Percentiles rank a stretch among this genome's conserved stretches.
Evolutionary conservation across 2,113 vertebrate species (phyloP).

Genomic region (Oncorhynchus keta): DNA sequence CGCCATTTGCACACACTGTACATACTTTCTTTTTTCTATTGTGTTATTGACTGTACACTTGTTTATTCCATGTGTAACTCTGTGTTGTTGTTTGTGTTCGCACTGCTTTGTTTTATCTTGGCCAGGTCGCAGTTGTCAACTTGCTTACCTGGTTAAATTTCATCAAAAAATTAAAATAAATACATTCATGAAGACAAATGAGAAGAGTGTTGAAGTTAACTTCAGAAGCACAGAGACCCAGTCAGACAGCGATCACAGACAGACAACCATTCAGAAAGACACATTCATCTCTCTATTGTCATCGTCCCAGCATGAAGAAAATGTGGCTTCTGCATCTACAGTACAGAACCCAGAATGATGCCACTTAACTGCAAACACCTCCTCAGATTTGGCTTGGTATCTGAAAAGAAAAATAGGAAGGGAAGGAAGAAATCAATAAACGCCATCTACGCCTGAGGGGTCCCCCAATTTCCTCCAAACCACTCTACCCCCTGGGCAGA

Average conservation of each 20-base stretch:
- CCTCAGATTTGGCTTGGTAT: slow-evolving; percentile 38
- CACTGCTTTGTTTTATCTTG: too few species aligned
- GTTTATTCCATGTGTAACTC: too few species aligned
- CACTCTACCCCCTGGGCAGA: slow-evolving; percentile 48
- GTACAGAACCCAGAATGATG: slow-evolving; percentile 33
- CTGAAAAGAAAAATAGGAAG: slow-evolving; percentile 56
- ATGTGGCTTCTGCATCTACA: slow-evolving; percentile 22
- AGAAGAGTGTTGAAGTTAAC: slow-evolving; percentile 7
- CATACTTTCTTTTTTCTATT: too few species aligned
- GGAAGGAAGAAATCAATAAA: slow-evolving; percentile 71
- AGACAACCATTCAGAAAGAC: neutral
- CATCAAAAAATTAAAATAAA: too few species aligned
- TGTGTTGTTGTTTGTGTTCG: too few species aligned
- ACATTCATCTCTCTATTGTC: slow-evolving; percentile 9
- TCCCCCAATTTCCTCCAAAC: slow-evolving; percentile 61
- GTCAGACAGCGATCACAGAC: neutral
- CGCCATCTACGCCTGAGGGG: slow-evolving; percentile 71
- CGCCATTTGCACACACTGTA: too few species aligned
- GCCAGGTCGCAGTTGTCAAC: too few species aligned
- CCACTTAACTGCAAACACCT: slow-evolving; percentile 8
- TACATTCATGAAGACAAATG: neutral
- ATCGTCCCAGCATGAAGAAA: slow-evolving; percentile 30
- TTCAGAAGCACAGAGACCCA: slow-evolving; percentile 6
- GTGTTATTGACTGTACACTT: too few species aligned
- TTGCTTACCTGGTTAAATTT: too few species aligned